Percentiles rank a stretch among this genome's conserved stretches.
phyloP scores from a whole-genome alignment of 2,113 vertebrate genomes.

The Leptodactylus fuscus region DNA sequence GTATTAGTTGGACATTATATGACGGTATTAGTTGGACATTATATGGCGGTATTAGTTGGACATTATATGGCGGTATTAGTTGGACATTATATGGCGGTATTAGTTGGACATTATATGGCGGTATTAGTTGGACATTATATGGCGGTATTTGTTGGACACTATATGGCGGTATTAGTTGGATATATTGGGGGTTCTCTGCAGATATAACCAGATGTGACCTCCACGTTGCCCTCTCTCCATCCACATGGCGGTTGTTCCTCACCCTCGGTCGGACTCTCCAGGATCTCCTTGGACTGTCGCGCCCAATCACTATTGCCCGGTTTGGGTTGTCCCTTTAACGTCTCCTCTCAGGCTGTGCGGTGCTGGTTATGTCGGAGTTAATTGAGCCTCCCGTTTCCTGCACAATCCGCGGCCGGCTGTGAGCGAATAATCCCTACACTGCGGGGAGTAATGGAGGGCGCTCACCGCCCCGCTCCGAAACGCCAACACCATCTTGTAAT shows the following conservation, averaged over 20 bases:
- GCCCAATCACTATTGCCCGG: no score
- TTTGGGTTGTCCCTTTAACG: no score
- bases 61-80: not conserved
- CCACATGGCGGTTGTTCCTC: no score
- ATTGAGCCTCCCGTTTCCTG: constrained; percentile 23
- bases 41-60: no score
- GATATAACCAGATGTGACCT: no score
- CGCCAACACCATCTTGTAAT: constrained; percentile 28
- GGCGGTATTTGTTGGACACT: not conserved
- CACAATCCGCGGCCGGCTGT: not conserved
- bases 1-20: no score
- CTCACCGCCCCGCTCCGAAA: constrained; percentile 20
- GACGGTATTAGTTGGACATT: no score
- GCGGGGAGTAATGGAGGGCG: constrained; percentile 35
- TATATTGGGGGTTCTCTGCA: no score
- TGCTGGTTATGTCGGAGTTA: constrained; percentile 23
- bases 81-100: not conserved
- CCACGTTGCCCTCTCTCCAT: no score
- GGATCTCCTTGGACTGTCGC: no score
- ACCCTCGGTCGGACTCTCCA: no score
- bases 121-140: not conserved
- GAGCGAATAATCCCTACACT: constrained; percentile 3
- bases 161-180: not conserved
- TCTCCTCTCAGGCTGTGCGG: no score
- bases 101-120: not conserved